These are phyloP conservation scores for Nesogale talazaci DNA, from an alignment of 2,113 vertebrate genomes.

Conservation along the genomic window DNA sequence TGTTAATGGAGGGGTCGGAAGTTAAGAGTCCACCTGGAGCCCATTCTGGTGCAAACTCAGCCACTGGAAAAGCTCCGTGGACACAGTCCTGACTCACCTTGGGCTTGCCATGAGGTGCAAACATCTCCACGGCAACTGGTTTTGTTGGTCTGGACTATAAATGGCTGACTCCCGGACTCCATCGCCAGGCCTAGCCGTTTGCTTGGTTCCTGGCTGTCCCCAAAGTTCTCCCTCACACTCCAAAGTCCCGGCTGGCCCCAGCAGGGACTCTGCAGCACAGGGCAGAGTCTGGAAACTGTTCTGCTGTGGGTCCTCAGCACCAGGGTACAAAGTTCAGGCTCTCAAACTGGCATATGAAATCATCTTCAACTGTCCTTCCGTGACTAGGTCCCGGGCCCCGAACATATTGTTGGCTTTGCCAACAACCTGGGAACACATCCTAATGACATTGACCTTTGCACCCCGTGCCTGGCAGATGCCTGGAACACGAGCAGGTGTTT, in stretches of 20 bases:
- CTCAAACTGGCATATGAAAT: background rate
- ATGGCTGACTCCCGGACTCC: background rate
- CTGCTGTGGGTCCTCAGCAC: background rate
- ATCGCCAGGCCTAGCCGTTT: background rate
- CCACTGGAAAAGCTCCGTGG: background rate
- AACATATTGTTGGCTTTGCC: background rate
- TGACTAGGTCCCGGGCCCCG: background rate
- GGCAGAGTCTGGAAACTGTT: background rate
- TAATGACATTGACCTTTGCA: slow-evolving; percentile 41
- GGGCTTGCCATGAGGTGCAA: background rate
- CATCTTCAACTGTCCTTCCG: background rate
- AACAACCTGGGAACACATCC: background rate
- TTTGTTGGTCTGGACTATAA: background rate
- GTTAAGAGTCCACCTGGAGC: background rate
- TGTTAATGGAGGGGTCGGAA: background rate
- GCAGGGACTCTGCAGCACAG: background rate
- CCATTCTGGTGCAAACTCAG: background rate
- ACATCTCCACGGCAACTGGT: background rate
- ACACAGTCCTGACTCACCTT: background rate
- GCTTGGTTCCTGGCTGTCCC: background rate
- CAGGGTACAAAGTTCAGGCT: background rate
- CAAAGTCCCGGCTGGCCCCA: background rate
- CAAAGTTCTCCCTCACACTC: background rate
- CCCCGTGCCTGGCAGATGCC: background rate
- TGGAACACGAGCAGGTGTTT: background rate